phyloP scores from a whole-genome alignment of 2,797 vertebrate species.

The Ibycter americanus region DNA sequence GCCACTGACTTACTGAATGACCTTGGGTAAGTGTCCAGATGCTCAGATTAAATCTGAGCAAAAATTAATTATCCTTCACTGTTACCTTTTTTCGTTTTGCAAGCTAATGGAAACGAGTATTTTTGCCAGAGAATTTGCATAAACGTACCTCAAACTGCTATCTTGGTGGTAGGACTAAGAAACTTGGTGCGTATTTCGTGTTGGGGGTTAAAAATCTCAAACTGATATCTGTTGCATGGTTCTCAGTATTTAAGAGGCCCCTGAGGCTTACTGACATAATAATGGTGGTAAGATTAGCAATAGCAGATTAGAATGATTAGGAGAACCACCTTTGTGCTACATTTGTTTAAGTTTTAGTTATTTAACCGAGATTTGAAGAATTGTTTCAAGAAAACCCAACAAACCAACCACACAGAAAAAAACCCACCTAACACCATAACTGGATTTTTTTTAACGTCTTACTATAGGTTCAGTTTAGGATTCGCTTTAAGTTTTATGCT shows the following conservation, averaged over 20 bases:
- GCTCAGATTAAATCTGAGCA: not conserved
- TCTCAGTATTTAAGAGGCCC: not conserved
- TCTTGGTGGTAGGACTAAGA: not conserved
- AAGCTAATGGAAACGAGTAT: not conserved
- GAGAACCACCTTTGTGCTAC: not conserved
- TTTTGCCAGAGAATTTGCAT: not conserved
- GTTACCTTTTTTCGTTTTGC: not conserved
- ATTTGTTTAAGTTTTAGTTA: not conserved
- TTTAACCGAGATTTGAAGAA: not conserved
- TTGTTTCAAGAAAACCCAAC: not conserved
- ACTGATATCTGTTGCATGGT: rapidly evolving
- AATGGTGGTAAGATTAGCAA: not conserved
- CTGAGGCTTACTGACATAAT: not conserved
- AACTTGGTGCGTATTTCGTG: rapidly evolving
- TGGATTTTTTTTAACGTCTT: not conserved
- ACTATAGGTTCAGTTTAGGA: not conserved
- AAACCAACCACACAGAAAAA: not conserved
- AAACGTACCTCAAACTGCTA: not conserved
- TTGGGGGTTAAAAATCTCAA: not conserved
- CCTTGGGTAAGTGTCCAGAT: not conserved
- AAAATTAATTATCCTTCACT: not conserved
- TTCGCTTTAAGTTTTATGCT: not conserved
- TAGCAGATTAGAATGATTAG: not conserved
- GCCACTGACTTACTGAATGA: not conserved
- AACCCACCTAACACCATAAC: rapidly evolving